Evolutionary conservation across 2,797 vertebrate genomes (phyloP), one percentile per base, ranked within the genome.

Genomic region (Gastrophryne carolinensis): DNA sequence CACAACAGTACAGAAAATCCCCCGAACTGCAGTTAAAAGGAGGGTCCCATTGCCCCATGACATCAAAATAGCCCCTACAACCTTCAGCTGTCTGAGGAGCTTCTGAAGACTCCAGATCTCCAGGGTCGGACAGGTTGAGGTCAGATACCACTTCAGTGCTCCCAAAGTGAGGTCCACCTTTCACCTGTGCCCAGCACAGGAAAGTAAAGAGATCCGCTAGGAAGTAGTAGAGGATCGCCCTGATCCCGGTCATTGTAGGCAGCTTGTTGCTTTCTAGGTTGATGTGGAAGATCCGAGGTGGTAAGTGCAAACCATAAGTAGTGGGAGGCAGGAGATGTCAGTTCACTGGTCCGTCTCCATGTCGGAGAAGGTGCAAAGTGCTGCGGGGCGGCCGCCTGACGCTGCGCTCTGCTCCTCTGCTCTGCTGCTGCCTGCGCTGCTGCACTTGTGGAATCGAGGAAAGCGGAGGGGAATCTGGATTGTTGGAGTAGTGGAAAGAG

Each of bases 41-140:
- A 72, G 95, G 95, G 88, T 99, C 97, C 94, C 94, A 99, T 88
- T 99, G 97, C 82, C 97, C 97, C 97, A 99, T 99, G 84, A 99
- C 96, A 82, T 99, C 96, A 89, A 91, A 99, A 89, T 99, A 99
- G 49, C 97, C 97, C 81, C 94, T 91, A 74, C 97, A 98, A 76
- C 82, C 89, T 86, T 96, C 97, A 79, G 97, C 94, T 21, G 90
- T 91, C 78, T 95, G 93, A 63, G 96, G 95, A 53, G 91, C 88
- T 81, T 96, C 94, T 15, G 95, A 94, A 50, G 92, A 90, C 39
- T 82, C 87, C 80, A 84, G 90, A 77, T 95, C 93, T 66, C 91
- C 89, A 77, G 92, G 91, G 75, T 90, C 87, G 75, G 96, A 96
- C 79, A 93, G 94, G 87, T 98, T 98, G 80, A 92, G 93, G 73